These are phyloP conservation scores for Gambusia holbrooki DNA, from an alignment of 2,113 vertebrate genomes.

Conservation along the genomic window DNA sequence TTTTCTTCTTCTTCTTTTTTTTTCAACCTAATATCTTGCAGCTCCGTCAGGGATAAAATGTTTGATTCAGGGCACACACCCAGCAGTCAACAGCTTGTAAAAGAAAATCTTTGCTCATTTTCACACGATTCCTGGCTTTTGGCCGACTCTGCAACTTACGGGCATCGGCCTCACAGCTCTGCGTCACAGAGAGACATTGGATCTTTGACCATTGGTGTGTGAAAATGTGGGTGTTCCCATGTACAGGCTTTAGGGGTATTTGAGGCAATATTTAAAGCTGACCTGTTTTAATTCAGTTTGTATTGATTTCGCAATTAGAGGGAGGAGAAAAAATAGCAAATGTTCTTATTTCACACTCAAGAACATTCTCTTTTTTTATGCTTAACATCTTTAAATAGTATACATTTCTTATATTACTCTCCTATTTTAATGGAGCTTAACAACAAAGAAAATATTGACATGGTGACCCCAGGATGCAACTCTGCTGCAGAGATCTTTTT, in stretches of 20 bases:
- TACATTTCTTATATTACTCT: background rate
- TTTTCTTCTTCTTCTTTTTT: background rate
- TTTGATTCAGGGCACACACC: background rate
- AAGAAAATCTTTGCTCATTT: background rate
- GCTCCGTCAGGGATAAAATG: background rate
- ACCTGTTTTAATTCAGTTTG: background rate
- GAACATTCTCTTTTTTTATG: no score
- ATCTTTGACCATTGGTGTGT: constrained; percentile 25
- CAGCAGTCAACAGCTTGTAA: background rate
- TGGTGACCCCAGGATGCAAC: background rate
- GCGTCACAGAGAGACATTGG: background rate
- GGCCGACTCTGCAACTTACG: background rate
- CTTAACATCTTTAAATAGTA: no score
- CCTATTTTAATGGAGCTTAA: background rate
- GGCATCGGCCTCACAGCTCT: constrained; percentile 11
- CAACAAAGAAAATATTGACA: background rate
- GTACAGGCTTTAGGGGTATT: background rate
- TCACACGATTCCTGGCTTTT: background rate
- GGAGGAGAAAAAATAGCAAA: no score
- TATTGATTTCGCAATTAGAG: background rate
- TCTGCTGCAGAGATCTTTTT: background rate
- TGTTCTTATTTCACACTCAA: no score
- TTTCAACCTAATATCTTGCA: background rate
- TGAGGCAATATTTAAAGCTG: background rate
- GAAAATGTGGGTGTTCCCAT: background rate